Evolutionary conservation across 2,113 vertebrate genomes (phyloP).

Genomic region (Eleginops maclovinus): DNA sequence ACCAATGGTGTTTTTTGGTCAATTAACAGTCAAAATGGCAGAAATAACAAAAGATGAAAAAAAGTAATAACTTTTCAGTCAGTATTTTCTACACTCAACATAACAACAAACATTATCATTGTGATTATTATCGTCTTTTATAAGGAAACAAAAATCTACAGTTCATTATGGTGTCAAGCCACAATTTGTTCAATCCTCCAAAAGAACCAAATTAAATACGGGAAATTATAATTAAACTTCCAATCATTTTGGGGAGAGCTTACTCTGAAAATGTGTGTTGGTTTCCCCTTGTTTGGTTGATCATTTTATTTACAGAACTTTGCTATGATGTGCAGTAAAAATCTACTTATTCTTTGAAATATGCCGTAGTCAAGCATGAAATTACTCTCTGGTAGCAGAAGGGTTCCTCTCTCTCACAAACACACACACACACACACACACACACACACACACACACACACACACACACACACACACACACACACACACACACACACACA

Average conservation of each 20-base stretch:
- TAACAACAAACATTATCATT: neutral
- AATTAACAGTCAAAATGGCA: too few species aligned
- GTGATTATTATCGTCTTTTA: neutral
- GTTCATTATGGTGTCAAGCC: neutral
- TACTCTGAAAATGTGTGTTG: conserved; percentile 43
- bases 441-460: conserved; percentile 7
- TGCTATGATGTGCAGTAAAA: conserved; percentile 39
- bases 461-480: conserved; percentile 4
- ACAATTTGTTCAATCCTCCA: conserved; percentile 5
- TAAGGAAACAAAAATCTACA: neutral
- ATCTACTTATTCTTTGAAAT: conserved; percentile 57
- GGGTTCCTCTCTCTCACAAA: conserved; percentile 21
- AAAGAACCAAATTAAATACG: neutral
- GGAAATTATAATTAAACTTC: neutral
- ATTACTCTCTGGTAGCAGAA: conserved; percentile 61
- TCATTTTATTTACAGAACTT: conserved; percentile 26
- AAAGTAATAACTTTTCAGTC: neutral
- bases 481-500: conserved; percentile 2
- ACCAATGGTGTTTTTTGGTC: neutral
- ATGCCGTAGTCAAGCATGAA: conserved; percentile 69
- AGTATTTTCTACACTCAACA: neutral
- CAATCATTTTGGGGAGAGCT: conserved; percentile 4
- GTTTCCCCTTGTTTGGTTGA: conserved; percentile 34
- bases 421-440: conserved; percentile 4
- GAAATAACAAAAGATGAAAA: neutral